phyloP scores from a whole-genome alignment of 2,888 invertebrate species.

The Reticulitermes lucifugus region DNA sequence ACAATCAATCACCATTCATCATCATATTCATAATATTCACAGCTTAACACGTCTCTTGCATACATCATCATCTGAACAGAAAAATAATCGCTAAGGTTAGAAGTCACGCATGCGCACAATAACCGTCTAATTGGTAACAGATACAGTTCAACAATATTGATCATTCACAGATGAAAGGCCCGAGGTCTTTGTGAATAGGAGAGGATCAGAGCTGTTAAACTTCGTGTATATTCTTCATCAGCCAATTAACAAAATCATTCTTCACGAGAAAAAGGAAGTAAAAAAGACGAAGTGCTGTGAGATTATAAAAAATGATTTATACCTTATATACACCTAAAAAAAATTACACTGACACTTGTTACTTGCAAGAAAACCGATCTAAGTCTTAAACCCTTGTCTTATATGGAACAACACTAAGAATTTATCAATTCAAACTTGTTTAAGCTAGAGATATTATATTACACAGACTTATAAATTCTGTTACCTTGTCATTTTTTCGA shows the following conservation, averaged over 20 bases:
- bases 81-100: background rate
- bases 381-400: background rate
- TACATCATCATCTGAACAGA: background rate
- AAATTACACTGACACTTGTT: slow-evolving; percentile 29
- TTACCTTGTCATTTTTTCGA: no score
- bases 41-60: background rate
- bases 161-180: background rate
- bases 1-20: slow-evolving; percentile 22
- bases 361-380: background rate
- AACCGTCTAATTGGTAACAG: slow-evolving; percentile 17
- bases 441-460: no score
- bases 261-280: background rate
- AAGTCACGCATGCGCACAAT: slow-evolving; percentile 15
- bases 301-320: slow-evolving; percentile 34
- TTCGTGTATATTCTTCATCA: slow-evolving; percentile 27
- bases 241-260: slow-evolving; percentile 35
- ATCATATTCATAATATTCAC: background rate
- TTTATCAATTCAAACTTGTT: no score
- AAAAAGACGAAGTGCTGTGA: background rate
- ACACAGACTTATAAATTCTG: no score
- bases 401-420: no score
- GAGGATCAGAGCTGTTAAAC: background rate
- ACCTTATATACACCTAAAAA: background rate
- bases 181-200: slow-evolving; percentile 4
- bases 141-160: slow-evolving; percentile 22